Evolutionary conservation across 2,113 vertebrate genomes (phyloP).

Genomic region (Narcine bancroftii): DNA sequence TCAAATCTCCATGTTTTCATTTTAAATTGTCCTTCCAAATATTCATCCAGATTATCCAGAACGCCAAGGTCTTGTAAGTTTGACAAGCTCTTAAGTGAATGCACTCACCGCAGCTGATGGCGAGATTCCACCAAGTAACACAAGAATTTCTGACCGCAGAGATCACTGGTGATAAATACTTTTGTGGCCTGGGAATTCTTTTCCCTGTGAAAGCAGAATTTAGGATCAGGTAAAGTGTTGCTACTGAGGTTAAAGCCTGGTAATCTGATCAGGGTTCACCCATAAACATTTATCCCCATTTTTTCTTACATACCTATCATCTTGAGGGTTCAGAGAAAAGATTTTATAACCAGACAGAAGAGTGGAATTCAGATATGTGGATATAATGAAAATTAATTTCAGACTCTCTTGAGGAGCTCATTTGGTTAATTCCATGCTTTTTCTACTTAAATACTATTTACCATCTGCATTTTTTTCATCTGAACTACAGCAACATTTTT

Average conservation of each 20-base stretch:
- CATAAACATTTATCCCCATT: neutral
- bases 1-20: too few species aligned
- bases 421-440: neutral
- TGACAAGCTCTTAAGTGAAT: neutral
- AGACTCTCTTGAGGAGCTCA: neutral
- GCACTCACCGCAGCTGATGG: conserved; percentile 78
- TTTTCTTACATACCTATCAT: neutral
- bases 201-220: conserved; percentile 58
- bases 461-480: neutral
- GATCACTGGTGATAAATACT: conserved; percentile 85
- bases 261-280: neutral
- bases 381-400: neutral
- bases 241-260: neutral
- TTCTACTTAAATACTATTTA: neutral
- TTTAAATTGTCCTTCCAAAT: too few species aligned
- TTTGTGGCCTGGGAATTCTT: conserved; percentile 89
- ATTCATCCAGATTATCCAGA: neutral
- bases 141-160: conserved; percentile 84
- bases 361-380: neutral
- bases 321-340: neutral
- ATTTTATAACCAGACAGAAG: neutral
- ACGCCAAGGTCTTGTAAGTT: neutral
- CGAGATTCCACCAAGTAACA: conserved; percentile 91
- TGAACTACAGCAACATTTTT: neutral
- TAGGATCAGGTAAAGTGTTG: neutral